These are phyloP conservation scores for Lineus longissimus DNA, from an alignment of 1,140 invertebrate species.

Conservation along the genomic window DNA sequence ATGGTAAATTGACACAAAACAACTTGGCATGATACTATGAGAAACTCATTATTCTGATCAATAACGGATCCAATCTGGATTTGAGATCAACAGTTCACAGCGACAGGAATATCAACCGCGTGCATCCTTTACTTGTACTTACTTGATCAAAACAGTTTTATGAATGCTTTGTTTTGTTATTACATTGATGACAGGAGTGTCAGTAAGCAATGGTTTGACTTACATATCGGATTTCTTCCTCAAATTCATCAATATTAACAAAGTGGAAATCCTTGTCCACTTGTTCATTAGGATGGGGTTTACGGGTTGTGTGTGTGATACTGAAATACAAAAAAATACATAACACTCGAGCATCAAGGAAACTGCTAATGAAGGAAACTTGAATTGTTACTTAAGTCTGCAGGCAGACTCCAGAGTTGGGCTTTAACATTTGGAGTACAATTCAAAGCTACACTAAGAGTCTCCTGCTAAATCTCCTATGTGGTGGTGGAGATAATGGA, in stretches of 20 bases:
- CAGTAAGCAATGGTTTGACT: no score
- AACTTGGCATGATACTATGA: neutral
- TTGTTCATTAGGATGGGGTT: slow-evolving; percentile 36
- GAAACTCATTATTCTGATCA: neutral
- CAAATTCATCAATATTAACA: slow-evolving; percentile 49
- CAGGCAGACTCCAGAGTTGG: no score
- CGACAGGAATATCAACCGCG: no score
- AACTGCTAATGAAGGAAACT: neutral
- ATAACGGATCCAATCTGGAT: neutral
- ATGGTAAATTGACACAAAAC: neutral
- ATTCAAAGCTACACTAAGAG: no score
- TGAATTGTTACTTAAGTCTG: no score
- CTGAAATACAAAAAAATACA: slow-evolving; percentile 27
- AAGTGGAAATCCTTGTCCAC: slow-evolving; percentile 47
- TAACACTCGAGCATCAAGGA: neutral
- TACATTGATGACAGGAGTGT: no score
- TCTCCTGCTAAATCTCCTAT: no score
- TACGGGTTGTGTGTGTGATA: slow-evolving; percentile 46
- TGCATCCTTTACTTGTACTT: no score
- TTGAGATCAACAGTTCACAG: neutral
- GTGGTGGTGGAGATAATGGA: no score
- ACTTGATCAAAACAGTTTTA: no score
- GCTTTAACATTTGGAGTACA: no score
- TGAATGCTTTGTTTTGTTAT: no score
- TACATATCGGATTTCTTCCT: slow-evolving; percentile 50